These are phyloP conservation scores for Meriones unguiculatus DNA, from an alignment of 2,113 vertebrate genomes.

Conservation along the genomic window DNA sequence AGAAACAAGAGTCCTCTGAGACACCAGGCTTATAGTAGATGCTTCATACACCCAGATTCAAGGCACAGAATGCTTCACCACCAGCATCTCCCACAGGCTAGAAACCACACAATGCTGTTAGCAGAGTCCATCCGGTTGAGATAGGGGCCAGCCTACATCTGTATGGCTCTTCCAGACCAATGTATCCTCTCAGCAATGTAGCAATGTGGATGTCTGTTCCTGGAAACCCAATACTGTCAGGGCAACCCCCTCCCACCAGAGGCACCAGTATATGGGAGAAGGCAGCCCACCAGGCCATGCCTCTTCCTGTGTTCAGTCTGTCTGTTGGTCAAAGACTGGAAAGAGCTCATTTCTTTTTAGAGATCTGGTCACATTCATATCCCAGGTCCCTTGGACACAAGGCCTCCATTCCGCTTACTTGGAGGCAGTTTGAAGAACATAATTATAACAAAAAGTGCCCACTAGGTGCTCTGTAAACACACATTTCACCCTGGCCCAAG, in stretches of 20 bases:
- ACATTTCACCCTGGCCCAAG: not conserved
- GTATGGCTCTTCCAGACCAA: not conserved
- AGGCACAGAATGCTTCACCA: no score
- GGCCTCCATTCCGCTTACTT: not conserved
- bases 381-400: accelerated
- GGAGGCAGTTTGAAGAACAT: not conserved
- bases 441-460: not conserved
- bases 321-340: not conserved
- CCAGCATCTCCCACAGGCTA: not conserved
- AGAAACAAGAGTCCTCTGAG: not conserved
- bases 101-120: not conserved
- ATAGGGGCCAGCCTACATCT: no score
- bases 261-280: not conserved
- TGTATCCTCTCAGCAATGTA: not conserved
- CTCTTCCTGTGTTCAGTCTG: not conserved
- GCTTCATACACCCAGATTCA: not conserved
- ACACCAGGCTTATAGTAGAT: not conserved
- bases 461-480: not conserved
- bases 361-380: not conserved
- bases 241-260: no score
- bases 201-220: not conserved
- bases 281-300: accelerated
- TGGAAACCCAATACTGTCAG: not conserved
- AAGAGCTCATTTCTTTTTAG: accelerated
- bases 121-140: not conserved